Evolutionary conservation across 2,797 vertebrate genomes (phyloP), one percentile per base, ranked within the genome.

Genomic region (Molossus molossus): DNA sequence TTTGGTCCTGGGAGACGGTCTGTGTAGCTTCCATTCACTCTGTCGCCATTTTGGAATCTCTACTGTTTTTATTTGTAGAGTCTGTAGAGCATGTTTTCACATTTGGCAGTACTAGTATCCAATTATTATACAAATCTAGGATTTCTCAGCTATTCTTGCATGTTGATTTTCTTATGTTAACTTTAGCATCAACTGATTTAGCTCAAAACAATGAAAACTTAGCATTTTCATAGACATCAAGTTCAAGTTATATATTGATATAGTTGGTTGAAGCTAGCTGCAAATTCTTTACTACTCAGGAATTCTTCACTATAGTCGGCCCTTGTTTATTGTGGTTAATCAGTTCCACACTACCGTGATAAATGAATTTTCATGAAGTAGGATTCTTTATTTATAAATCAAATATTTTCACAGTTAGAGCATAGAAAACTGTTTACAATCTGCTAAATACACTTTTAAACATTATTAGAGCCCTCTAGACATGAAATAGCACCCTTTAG

Each of bases 191-290:
- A 83, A 50, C 25, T 65, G 55, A 29, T 62, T 87, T 37, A 88
- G 65, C 7, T 90, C 20, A 76, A 53, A 14, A 88, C 92, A 87
- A 85, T 40, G 15, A 90, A 95, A 95, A 67, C 33, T 9, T 67
- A 25, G 9, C 27, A 70, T 53, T 91, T 94, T 94, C 55, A 27
- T 88, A 83, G 70, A 60, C 5, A 75, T 65, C 12, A 18, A 27
- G 14, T 29, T 86, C 14, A 76, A 62, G 62, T 76, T 88, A 23
- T 27, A 58, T 29, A 23, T 73, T 73, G n/a, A 27, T 33, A 70
- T 48, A 18, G 9, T 62, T 77, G 25, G 29, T 77, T 72, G 15
- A 57, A 17, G 3, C 20, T 33, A 57, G 20, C 25, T 75, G 25
- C 29, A 79, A n/a, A 64, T 90, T 85, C n/a, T 70, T 87, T 37